A percentile compares a stretch with the other conserved stretches of the same genome.
Conservation (phyloP, 2,113 vertebrate species). For the Stigmatopora argus region DNA sequence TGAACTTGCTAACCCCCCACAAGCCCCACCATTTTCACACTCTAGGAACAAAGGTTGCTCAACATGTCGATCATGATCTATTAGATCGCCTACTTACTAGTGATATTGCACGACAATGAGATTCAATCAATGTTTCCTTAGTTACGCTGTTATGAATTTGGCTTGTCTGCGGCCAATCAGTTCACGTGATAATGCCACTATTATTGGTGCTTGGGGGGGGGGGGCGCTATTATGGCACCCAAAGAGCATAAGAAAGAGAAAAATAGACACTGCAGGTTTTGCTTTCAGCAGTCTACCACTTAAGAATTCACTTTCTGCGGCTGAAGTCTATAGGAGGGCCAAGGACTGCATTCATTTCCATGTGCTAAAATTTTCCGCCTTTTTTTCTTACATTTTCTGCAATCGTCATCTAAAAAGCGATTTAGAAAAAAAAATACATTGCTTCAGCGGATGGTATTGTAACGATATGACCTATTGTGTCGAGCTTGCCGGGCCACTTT, state of each 20-base stretch:
- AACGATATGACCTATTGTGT: slow-evolving; percentile 13
- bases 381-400: slow-evolving; percentile 12
- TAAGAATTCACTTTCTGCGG: slow-evolving; percentile 13
- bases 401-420: slow-evolving; percentile 30
- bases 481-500: slow-evolving; percentile 12
- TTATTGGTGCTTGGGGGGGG: no score
- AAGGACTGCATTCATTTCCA: slow-evolving; percentile 16
- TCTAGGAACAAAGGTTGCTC: no score
- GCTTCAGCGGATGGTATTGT: slow-evolving; percentile 12
- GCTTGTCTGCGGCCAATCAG: no score
- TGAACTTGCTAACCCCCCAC: no score
- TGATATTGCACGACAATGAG: no score
- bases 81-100: no score
- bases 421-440: slow-evolving; percentile 2
- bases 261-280: slow-evolving; percentile 2
- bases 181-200: no score
- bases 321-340: slow-evolving; percentile 1
- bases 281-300: slow-evolving; percentile 8
- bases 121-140: no score
- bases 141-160: no score
- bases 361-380: slow-evolving; percentile 22
- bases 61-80: no score
- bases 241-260: slow-evolving; percentile 9
- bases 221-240: neutral
- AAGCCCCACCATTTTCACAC: no score